Evolutionary conservation across 2,797 vertebrate genomes (phyloP), one percentile per base, ranked within the genome.

Genomic region (Acipenser transmontanus): DNA sequence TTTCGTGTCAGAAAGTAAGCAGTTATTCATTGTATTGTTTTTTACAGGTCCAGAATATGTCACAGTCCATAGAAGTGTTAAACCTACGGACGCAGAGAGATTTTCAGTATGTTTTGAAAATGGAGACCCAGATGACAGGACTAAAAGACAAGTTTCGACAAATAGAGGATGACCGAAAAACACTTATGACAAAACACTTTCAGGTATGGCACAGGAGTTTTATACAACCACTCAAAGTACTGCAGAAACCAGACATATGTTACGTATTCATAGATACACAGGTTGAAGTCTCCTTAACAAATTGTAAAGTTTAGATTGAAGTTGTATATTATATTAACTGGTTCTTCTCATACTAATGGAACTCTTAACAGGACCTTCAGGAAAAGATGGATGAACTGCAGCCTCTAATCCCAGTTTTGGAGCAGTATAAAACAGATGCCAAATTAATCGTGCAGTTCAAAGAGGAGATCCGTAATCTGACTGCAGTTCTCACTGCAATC

Each of bases 1-100:
- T 34, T 34, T 34, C 34, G 7, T 11, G 10, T 50, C 47, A 8
- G 10, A 52, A 9, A 48, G 52, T 34, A 34, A 34, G 48, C 8
- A 66, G 60, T 49, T 71, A 68, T 67, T 17, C 20, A 57, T 13
- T 57, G 54, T 20, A 71, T 14, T 74, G 80, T 78, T 48, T 79
- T 82, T 59, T 66, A 79, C 79, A 98, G 96, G 93, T 99, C 64
- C 95, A 97, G 88, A 99, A 99, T 59, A 93, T 98, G 90, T 97
- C 95, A 74, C 96, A 98, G 17, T 95, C 93, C 69, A 93, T 97
- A 85, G 96, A 97, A 85, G 93, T 98, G 67, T 82, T 98, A 75
- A 94, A 96, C 76, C 84, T 95, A 71, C 86, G 95, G 77, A 97
- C 94, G 14, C 93, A 97, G 83, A 92, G 93, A 81, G 96, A 99